Evolutionary conservation across 2,888 invertebrate genomes (phyloP), one percentile per base, ranked within the genome.

Genomic region (Limenitis arthemis): DNA sequence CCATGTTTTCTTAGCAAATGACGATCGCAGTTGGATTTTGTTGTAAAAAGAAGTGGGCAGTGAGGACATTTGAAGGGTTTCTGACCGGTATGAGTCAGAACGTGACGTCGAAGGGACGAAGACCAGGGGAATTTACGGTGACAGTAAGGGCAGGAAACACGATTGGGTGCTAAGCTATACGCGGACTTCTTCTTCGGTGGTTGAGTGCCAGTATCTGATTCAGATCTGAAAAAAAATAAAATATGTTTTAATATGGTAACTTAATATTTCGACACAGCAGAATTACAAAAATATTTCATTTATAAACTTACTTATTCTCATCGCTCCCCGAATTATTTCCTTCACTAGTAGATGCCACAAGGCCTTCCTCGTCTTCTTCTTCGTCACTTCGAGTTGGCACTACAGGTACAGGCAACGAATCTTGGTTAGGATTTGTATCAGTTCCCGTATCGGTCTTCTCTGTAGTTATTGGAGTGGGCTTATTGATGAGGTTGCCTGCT

Each of bases 111-210:
- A 30, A 98, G 87, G 0, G 97, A 98, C 31, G 97, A 97, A 0
- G 95, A 94, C 98, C 98, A 98, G 0, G 98, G 98, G 78, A 98
- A 98, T 72, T 96, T 95, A 38, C 98, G 90, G 65, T 93, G 91
- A 77, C 98, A 98, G 70, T 95, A 97, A 0, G 96, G 96, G 67
- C 98, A 98, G 44, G 93, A 92, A 1, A 98, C 96, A 29, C 97
- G 90, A 75, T 98, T 97, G 0, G 98, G 97, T 0, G 97, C 97
- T 69, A 96, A 89, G 44, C 97, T 97, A 76, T 98, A 98, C 0
- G 98, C 98, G 9, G 97, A 97, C 67, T 96, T 94, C 79, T 96
- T 96, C 79, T 96, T 96, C 33, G 88, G 88, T 42, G 86, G 87
- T 43, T 83, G 88, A 36, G 80, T 84, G 0, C 82, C 81, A 39